A percentile compares a stretch with the other conserved stretches of the same genome.
phyloP scores from a whole-genome alignment of 2,797 vertebrate species.

The Diplodus puntazzo region DNA sequence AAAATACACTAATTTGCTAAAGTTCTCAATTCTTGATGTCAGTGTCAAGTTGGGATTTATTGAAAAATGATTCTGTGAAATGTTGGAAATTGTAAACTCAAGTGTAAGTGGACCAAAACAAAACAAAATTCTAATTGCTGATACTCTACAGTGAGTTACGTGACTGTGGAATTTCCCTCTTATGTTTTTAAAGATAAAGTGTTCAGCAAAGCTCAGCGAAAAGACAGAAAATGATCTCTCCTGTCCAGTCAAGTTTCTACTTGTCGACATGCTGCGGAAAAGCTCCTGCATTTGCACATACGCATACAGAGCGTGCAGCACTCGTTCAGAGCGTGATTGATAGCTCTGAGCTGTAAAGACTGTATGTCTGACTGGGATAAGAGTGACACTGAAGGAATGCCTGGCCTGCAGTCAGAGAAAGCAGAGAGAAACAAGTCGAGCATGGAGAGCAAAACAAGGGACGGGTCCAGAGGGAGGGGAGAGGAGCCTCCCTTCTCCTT shows the following conservation, averaged over 20 bases:
- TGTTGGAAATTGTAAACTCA: not conserved
- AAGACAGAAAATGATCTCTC: slow-evolving; percentile 30
- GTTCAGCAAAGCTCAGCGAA: slow-evolving; percentile 4
- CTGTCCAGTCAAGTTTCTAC: slow-evolving; percentile 59
- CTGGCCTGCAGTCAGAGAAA: slow-evolving; percentile 69
- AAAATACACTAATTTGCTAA: not conserved
- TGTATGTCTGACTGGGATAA: slow-evolving; percentile 36
- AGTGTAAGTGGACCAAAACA: not conserved
- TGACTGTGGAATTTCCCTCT: slow-evolving; percentile 42
- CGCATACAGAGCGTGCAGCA: not conserved
- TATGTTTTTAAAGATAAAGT: slow-evolving; percentile 10
- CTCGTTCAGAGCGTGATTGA: slow-evolving; percentile 40
- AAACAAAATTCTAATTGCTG: not conserved
- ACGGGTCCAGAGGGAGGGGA: slow-evolving; percentile 31
- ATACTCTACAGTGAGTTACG: not conserved
- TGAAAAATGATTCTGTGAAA: not conserved
- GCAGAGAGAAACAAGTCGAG: slow-evolving; percentile 25
- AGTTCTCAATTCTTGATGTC: not conserved
- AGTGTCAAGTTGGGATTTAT: not conserved
- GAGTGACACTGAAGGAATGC: slow-evolving; percentile 72
- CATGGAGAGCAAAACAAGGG: slow-evolving; percentile 59
- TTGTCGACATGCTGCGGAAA: slow-evolving; percentile 1
- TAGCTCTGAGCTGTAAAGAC: slow-evolving; percentile 28
- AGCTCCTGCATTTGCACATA: not conserved
- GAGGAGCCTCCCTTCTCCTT: slow-evolving; percentile 64